Evolutionary conservation across 1,140 invertebrate genomes (phyloP).

Genomic region (Ceratina japonica): DNA sequence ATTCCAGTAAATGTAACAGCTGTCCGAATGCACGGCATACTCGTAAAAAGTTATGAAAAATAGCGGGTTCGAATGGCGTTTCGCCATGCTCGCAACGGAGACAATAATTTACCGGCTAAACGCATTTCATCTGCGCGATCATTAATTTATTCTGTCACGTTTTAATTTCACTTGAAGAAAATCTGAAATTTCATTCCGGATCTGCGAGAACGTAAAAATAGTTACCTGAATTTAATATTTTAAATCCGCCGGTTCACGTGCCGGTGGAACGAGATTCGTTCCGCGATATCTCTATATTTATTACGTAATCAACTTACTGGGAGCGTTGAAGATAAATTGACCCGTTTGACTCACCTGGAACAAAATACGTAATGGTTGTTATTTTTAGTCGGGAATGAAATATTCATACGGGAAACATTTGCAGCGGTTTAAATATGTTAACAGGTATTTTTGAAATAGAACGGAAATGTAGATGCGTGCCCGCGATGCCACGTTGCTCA

Average conservation of each 20-base stretch:
- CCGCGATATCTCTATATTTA: too few species aligned
- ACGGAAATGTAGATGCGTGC: background rate
- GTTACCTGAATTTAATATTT: too few species aligned
- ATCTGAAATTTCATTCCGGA: too few species aligned
- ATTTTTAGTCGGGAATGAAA: background rate
- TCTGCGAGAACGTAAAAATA: too few species aligned
- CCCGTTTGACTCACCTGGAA: constrained; percentile 7
- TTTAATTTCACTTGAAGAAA: too few species aligned
- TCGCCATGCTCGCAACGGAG: background rate
- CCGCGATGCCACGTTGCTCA: background rate
- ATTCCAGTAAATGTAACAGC: constrained; percentile 9
- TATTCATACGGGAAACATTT: background rate
- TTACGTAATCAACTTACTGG: background rate
- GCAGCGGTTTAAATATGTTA: background rate
- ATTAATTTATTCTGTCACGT: too few species aligned
- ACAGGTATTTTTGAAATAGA: constrained; percentile 6
- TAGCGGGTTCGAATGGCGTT: background rate
- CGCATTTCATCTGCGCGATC: background rate
- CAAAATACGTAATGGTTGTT: background rate
- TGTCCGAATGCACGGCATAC: background rate
- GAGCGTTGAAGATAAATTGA: background rate
- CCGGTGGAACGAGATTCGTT: too few species aligned
- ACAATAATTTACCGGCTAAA: background rate
- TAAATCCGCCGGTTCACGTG: too few species aligned
- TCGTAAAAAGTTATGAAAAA: constrained; percentile 21